A percentile compares a stretch with the other conserved stretches of the same genome.
Evolutionary conservation across 2,888 invertebrate species (phyloP).

Genomic region (Polydesmus complanatus): DNA sequence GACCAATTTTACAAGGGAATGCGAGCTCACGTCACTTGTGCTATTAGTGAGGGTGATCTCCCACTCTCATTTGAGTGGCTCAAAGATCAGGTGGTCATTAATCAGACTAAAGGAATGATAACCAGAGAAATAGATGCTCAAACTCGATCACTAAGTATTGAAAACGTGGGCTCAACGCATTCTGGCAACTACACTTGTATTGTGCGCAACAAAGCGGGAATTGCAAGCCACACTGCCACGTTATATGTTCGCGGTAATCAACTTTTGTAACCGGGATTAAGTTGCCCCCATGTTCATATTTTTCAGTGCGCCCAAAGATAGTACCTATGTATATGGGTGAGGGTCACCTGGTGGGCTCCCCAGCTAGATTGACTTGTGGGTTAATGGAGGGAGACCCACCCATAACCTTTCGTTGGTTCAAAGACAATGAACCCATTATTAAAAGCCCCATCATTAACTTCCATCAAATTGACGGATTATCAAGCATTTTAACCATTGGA

Average conservation of each 20-base stretch:
- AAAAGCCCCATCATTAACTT: not conserved
- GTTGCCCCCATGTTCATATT: not conserved
- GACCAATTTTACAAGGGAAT: slow-evolving; percentile 16
- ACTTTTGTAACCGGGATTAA: not conserved
- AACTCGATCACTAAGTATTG: slow-evolving; percentile 24
- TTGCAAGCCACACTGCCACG: slow-evolving; percentile 21
- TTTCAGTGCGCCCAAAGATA: slow-evolving; percentile 1
- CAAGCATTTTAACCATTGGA: slow-evolving; percentile 8
- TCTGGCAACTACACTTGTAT: slow-evolving; percentile 19
- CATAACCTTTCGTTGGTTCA: not conserved
- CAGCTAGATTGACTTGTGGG: slow-evolving; percentile 12
- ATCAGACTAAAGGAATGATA: slow-evolving; percentile 19
- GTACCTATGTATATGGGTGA: not conserved
- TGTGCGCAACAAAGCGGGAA: slow-evolving; percentile 21
- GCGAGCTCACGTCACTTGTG: slow-evolving; percentile 15
- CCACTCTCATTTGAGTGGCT: slow-evolving; percentile 30
- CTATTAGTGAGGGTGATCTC: slow-evolving; percentile 24
- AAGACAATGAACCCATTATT: not conserved
- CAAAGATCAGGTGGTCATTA: slow-evolving; percentile 29
- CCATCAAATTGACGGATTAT: slow-evolving; percentile 3
- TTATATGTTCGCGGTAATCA: slow-evolving; percentile 24
- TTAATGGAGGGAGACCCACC: slow-evolving; percentile 6
- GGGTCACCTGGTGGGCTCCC: slow-evolving; percentile 4
- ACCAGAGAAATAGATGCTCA: slow-evolving; percentile 21
- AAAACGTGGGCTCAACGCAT: slow-evolving; percentile 22